Percentiles rank a stretch among this genome's conserved stretches.
phyloP scores from a whole-genome alignment of 53 echinoderm and acorn worm genomes.

The Hippasteria phrygiana region DNA sequence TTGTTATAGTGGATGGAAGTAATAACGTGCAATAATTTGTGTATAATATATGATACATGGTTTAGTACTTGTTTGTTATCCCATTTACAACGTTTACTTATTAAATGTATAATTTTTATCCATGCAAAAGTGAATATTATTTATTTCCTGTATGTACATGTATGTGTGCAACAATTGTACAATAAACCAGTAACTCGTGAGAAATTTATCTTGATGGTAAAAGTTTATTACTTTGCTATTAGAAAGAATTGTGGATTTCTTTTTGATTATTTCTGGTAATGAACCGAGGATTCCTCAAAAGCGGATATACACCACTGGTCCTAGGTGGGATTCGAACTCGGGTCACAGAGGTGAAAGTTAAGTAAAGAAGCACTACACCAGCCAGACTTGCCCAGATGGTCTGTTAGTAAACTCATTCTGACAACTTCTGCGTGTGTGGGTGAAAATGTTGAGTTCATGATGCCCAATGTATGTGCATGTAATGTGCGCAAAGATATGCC shows the following conservation, averaged over 20 bases:
- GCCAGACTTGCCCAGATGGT: too few species aligned
- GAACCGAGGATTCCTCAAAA: too few species aligned
- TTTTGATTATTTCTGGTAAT: background rate
- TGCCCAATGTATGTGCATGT: too few species aligned
- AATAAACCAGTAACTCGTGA: slow-evolving; percentile 10
- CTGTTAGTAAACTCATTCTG: too few species aligned
- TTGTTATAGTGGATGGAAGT: background rate
- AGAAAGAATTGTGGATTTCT: background rate
- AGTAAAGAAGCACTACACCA: too few species aligned
- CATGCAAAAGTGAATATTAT: slow-evolving; percentile 22
- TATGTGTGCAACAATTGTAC: background rate
- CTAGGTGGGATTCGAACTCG: too few species aligned
- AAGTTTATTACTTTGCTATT: background rate
- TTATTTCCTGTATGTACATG: background rate
- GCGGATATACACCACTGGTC: too few species aligned
- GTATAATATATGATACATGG: background rate
- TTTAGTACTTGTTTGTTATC: slow-evolving; percentile 7
- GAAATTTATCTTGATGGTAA: background rate
- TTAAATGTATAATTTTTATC: background rate
- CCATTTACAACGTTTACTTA: background rate
- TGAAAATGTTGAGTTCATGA: too few species aligned
- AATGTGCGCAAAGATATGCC: too few species aligned
- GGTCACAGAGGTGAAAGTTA: too few species aligned
- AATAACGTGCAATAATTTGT: slow-evolving; percentile 57
- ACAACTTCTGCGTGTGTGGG: too few species aligned